A percentile compares a stretch with the other conserved stretches of the same genome.
Conservation (phyloP, 2,113 vertebrate genomes). For the Callipepla squamata region DNA sequence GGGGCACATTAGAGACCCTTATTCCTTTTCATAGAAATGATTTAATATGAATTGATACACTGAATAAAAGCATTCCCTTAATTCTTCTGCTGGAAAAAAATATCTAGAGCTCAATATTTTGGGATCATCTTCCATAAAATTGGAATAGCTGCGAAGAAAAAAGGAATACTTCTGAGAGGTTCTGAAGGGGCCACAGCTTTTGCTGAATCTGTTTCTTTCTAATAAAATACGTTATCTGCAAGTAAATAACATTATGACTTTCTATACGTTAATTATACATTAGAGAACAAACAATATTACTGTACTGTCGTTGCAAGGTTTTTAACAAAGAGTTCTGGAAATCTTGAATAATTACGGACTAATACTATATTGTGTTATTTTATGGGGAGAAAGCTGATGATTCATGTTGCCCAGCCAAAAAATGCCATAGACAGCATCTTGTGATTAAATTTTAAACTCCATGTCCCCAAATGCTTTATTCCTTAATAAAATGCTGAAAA, state of each 20-base stretch:
- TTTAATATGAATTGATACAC: not conserved
- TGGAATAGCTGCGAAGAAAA: not conserved
- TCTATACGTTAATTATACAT: not conserved
- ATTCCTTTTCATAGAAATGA: not conserved
- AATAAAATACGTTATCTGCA: not conserved
- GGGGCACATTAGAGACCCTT: not conserved
- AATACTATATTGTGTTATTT: not conserved
- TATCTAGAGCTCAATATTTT: not conserved
- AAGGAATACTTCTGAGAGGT: not conserved
- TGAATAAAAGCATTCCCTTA: not conserved
- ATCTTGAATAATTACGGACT: not conserved
- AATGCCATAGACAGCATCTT: not conserved
- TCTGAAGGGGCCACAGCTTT: not conserved
- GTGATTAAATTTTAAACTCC: not conserved
- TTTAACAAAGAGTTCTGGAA: not conserved
- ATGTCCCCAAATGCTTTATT: not conserved
- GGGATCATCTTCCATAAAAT: not conserved
- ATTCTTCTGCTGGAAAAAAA: not conserved
- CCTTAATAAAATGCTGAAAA: not conserved
- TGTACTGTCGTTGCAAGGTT: not conserved
- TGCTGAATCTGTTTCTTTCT: not conserved
- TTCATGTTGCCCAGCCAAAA: not conserved
- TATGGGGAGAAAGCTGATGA: not conserved
- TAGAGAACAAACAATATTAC: not conserved
- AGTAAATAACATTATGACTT: not conserved